These are phyloP conservation scores for Cyphomyrmex costatus DNA, from an alignment of 1,140 invertebrate genomes.

Conservation along the genomic window DNA sequence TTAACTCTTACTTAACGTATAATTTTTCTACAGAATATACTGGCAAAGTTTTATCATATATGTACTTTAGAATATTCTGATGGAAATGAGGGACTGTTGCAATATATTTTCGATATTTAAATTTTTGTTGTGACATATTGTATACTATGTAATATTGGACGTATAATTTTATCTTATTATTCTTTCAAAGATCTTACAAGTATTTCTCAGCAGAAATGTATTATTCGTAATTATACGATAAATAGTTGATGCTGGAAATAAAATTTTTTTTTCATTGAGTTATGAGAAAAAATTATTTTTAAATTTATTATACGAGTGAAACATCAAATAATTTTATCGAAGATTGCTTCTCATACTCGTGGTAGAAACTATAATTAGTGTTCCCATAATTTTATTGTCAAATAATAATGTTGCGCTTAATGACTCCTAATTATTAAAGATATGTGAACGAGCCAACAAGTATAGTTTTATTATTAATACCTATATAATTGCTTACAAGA, in stretches of 20 bases:
- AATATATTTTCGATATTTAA: conserved; percentile 5
- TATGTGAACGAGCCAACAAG: background rate
- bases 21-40: background rate
- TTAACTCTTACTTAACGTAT: background rate
- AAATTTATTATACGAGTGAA: conserved; percentile 1
- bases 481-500: conserved; percentile 33
- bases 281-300: background rate
- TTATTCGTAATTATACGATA: background rate
- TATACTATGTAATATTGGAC: too few species aligned
- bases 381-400: conserved; percentile 16
- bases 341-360: conserved; percentile 5
- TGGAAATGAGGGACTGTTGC: background rate
- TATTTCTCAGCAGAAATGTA: background rate
- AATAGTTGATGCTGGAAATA: conserved; percentile 7
- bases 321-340: background rate
- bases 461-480: conserved; percentile 41
- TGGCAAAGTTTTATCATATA: background rate
- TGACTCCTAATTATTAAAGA: conserved; percentile 33
- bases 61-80: background rate
- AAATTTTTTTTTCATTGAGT: background rate
- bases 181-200: background rate
- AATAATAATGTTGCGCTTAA: conserved; percentile 5
- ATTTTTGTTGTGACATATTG: background rate
- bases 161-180: background rate
- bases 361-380: background rate